Evolutionary conservation across 2,797 vertebrate genomes (phyloP).

Genomic region (Halcyon chelicuti): DNA sequence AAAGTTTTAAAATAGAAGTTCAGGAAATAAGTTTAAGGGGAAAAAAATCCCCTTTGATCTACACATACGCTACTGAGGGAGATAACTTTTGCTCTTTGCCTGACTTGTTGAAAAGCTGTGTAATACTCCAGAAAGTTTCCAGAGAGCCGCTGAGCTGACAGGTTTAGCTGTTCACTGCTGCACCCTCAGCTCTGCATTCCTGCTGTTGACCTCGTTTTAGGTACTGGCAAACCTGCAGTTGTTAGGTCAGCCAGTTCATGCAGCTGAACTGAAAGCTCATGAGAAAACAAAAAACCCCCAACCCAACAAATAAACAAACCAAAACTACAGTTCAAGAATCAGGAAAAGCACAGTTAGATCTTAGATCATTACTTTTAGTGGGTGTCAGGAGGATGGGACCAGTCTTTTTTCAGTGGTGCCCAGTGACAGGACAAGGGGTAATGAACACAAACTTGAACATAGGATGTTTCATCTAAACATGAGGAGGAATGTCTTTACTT

Average conservation of each 20-base stretch:
- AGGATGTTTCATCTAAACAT: no score
- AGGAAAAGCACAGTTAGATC: neutral
- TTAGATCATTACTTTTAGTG: neutral
- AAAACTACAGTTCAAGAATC: neutral
- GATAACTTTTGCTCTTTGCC: neutral
- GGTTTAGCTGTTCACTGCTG: neutral
- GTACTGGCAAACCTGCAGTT: neutral
- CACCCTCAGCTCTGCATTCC: neutral
- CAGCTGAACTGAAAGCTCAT: neutral
- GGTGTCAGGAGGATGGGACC: no score
- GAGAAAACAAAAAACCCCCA: neutral
- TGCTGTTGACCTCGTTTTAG: fast-evolving
- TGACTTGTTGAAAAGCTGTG: neutral
- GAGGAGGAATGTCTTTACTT: no score
- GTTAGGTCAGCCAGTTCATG: neutral
- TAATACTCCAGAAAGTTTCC: neutral
- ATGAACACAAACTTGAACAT: no score
- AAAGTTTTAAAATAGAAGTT: neutral
- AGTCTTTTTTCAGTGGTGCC: no score
- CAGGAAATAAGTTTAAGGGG: neutral
- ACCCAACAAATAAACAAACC: no score
- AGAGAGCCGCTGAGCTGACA: neutral
- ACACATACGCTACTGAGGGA: neutral
- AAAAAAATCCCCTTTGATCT: neutral
- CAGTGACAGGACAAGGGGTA: no score